Conservation (phyloP, 2,797 vertebrate species). For the Discoglossus pictus region DNA sequence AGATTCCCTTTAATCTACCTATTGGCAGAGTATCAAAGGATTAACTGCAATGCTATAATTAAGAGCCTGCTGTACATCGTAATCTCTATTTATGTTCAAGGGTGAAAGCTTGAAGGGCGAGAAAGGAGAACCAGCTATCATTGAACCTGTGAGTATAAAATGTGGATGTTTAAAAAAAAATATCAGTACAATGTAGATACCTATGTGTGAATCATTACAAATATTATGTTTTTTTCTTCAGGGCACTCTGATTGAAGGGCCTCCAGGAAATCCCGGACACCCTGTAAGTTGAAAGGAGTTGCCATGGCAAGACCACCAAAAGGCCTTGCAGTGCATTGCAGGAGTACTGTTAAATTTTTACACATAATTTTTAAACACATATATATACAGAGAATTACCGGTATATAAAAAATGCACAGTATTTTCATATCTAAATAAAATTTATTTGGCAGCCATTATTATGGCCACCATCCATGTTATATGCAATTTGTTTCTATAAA, state of each 20-base stretch:
- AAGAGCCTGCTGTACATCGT: neutral
- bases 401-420: constrained; percentile 15
- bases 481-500: too few relatives aligned
- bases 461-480: too few relatives aligned
- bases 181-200: neutral
- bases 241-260: constrained; percentile 77
- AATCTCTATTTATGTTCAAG: neutral
- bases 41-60: too few relatives aligned
- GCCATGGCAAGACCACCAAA: too few relatives aligned
- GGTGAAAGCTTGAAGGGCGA: constrained; percentile 73
- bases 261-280: constrained; percentile 75
- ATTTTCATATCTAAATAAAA: too few relatives aligned
- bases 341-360: too few relatives aligned
- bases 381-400: too few relatives aligned
- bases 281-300: constrained; percentile 64
- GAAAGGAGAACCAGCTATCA: constrained; percentile 81
- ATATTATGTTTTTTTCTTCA: constrained; percentile 54
- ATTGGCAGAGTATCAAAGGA: too few relatives aligned
- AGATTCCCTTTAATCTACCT: too few relatives aligned
- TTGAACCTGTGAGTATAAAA: constrained; percentile 78
- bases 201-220: neutral
- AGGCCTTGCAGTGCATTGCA: too few relatives aligned
- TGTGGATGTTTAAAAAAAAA: neutral
- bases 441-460: too few relatives aligned
- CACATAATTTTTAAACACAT: too few relatives aligned